Evolutionary conservation across 2,797 vertebrate species (phyloP).

Genomic region (Falco cherrug): DNA sequence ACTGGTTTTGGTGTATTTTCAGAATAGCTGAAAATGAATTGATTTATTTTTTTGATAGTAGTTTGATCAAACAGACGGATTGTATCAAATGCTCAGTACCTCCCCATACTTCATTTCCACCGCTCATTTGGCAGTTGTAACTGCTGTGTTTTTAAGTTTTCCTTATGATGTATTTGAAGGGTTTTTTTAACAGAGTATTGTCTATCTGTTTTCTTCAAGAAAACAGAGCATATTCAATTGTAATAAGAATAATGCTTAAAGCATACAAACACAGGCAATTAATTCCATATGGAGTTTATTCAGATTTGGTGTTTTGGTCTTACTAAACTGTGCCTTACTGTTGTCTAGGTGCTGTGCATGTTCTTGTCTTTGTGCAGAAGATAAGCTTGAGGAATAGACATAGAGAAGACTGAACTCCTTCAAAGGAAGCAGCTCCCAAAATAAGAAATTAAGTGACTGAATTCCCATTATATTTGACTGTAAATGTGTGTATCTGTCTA

Average conservation of each 20-base stretch:
- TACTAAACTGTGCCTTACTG: background rate
- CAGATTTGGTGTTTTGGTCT: background rate
- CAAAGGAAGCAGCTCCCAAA: background rate
- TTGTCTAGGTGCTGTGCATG: background rate
- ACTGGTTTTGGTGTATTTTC: background rate
- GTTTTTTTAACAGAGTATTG: background rate
- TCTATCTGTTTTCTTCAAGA: background rate
- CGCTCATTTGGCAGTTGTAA: background rate
- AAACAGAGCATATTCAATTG: background rate
- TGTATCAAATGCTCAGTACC: background rate
- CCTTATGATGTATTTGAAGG: background rate
- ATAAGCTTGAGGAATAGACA: background rate
- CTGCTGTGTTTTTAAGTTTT: background rate
- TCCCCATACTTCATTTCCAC: background rate
- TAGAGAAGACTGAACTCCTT: background rate
- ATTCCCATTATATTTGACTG: background rate
- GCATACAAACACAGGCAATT: background rate
- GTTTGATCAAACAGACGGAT: background rate
- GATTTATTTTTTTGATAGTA: background rate
- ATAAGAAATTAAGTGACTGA: background rate
- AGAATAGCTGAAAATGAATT: background rate
- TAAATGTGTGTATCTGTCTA: background rate
- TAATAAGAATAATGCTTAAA: background rate
- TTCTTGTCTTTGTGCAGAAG: background rate
- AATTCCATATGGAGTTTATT: background rate